These are phyloP conservation scores for Hycleus phaleratus DNA, from an alignment of 1,140 invertebrate genomes.

Conservation along the genomic window DNA sequence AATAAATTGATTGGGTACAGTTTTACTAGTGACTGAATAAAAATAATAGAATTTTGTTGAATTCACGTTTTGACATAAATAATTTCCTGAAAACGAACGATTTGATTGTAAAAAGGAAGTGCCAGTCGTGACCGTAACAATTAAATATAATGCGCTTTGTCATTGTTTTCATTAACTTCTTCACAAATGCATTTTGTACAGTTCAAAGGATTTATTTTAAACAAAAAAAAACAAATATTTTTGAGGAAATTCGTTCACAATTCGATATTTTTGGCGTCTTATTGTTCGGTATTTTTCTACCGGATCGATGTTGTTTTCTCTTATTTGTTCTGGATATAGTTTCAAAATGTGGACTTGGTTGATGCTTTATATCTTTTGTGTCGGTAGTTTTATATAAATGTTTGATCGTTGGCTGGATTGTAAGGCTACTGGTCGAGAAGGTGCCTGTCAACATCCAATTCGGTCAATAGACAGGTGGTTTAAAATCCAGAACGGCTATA, in stretches of 20 bases:
- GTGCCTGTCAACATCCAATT: constrained; percentile 13
- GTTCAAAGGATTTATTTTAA: no score
- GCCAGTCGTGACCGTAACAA: constrained; percentile 17
- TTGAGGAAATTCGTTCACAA: no score
- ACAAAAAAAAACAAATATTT: no score
- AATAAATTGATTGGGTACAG: no score
- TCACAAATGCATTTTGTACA: not conserved
- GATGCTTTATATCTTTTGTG: constrained; percentile 2
- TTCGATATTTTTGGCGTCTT: no score
- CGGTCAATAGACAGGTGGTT: constrained; percentile 12
- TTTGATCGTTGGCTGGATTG: constrained; percentile 1
- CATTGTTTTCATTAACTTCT: constrained; percentile 20
- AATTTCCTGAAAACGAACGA: not conserved
- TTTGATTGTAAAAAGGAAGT: constrained; percentile 12
- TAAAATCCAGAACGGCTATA: not conserved
- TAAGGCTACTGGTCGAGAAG: constrained; percentile 8
- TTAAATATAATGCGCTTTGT: constrained; percentile 16
- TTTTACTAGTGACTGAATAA: no score
- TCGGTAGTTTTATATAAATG: constrained; percentile 12
- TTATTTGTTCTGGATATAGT: no score
- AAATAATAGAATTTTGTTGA: no score
- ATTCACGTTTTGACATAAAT: no score
- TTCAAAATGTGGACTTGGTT: no score
- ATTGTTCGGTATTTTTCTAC: no score
- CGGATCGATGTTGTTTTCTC: no score